These are phyloP conservation scores for Lasiurus borealis DNA, from an alignment of 2,113 vertebrate genomes.

Conservation along the genomic window DNA sequence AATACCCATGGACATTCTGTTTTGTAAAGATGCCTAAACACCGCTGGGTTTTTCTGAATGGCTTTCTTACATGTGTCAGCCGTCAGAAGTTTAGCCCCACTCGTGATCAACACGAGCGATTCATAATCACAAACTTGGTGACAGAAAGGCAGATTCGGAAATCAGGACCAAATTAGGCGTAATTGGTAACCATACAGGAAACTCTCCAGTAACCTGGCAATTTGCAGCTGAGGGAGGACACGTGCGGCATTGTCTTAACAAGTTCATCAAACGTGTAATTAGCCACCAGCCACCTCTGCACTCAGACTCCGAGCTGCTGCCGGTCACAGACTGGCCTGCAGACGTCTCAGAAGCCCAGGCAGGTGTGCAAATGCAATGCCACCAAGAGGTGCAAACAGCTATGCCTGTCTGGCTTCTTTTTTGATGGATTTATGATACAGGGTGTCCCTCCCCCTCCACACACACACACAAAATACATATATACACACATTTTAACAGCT, in stretches of 20 bases:
- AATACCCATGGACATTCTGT: constrained; percentile 66
- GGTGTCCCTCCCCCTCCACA: no score
- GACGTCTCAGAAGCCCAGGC: background rate
- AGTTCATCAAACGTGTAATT: constrained; percentile 84
- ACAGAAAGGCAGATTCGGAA: constrained; percentile 86
- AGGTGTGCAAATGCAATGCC: background rate
- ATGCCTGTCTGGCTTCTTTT: background rate
- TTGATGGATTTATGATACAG: background rate
- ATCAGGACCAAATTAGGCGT: constrained; percentile 85
- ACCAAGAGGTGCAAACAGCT: background rate
- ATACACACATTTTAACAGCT: no score
- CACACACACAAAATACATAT: no score
- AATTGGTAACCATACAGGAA: constrained; percentile 86
- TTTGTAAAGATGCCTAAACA: constrained; percentile 65
- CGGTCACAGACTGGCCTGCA: background rate
- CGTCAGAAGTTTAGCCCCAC: constrained; percentile 76
- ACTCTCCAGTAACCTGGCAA: constrained; percentile 85
- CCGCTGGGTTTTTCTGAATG: constrained; percentile 73
- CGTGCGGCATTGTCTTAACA: constrained; percentile 87
- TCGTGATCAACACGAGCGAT: constrained; percentile 77
- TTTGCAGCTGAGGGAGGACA: constrained; percentile 84
- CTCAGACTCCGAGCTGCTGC: constrained; percentile 77
- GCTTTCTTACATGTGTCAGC: constrained; percentile 84
- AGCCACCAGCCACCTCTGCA: constrained; percentile 83
- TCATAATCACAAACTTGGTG: constrained; percentile 83